phyloP scores from a whole-genome alignment of 2,888 invertebrate species.

The Micoletzkya japonica region DNA sequence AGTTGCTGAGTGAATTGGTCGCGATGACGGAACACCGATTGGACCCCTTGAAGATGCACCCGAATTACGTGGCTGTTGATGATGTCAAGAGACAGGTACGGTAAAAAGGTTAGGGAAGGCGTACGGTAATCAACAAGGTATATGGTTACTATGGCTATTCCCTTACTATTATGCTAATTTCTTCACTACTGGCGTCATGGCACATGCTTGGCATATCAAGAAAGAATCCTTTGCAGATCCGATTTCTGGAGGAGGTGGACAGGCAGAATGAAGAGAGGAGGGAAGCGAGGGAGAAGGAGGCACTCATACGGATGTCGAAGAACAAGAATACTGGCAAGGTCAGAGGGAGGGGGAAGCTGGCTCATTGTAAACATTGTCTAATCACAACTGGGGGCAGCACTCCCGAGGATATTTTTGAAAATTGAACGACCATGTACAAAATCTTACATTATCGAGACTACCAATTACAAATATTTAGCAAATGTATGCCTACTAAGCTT shows the following conservation, averaged over 20 bases:
- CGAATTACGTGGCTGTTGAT: conserved; percentile 83
- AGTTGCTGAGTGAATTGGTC: conserved; percentile 83
- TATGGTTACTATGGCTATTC: too few relatives aligned
- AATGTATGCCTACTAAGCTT: too few relatives aligned
- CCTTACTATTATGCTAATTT: too few relatives aligned
- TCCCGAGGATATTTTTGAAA: too few relatives aligned
- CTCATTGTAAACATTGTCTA: too few relatives aligned
- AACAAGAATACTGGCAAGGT: conserved; percentile 27
- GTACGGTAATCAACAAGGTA: background rate
- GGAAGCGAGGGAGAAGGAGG: conserved; percentile 68
- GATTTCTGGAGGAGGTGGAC: conserved; percentile 94
- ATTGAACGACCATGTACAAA: too few relatives aligned
- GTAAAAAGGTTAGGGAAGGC: conserved; percentile 68
- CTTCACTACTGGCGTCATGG: too few relatives aligned
- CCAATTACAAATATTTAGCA: too few relatives aligned
- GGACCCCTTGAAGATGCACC: conserved; percentile 84
- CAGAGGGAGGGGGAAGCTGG: background rate
- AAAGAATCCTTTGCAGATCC: conserved; percentile 73
- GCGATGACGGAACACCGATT: conserved; percentile 90
- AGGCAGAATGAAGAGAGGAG: conserved; percentile 88
- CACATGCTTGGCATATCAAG: too few relatives aligned
- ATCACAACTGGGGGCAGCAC: too few relatives aligned
- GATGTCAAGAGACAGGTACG: conserved; percentile 90
- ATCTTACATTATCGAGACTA: too few relatives aligned
- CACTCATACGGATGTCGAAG: conserved; percentile 18